Base-by-base conservation (phyloP, 2,888 invertebrate species). In the Laspeyria flexula region DNA sequence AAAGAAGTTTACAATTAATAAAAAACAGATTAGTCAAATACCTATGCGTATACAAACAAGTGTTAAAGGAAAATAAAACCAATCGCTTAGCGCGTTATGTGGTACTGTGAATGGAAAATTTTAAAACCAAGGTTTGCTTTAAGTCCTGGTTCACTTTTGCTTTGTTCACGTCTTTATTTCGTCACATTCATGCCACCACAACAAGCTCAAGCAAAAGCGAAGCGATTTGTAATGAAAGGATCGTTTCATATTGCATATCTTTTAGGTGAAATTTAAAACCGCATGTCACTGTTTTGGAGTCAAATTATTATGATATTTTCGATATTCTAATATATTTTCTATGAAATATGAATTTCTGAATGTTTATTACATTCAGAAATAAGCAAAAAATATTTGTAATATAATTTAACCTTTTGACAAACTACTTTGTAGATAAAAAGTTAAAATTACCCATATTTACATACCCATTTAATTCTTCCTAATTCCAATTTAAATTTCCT, bases 141-240 rank as follows among this genome's bases (percentile, higher is more conserved):
- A 41, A 29, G 11, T 16, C 43, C 33, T 52, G 48, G 45, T 42
- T 25, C 35, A 25, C 18, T 56, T 31, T 43, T 40, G 29, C 31
- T 42, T 18, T 35, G 51, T 46, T 46, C 53, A 37, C 58, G 38
- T 43, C 33, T 43, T 31, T 9, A 30, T 51, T 47, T 57, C 29
- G 73, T 79, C 79, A 76, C 80, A 81, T 84, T 74, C 88, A 84
- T 71, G 76, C 79, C 84, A 85, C 84, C 80, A 77, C 75, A 79
- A 79, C 64, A 90, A 90, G 90, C 90, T 85, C 79, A 90, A 90
- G 90, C 90, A 90, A 74, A 88, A 91, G 91, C 91, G 77, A 91
- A 91, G 90, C 90, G 71, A 83, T 85, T 78, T 77, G 81, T 73
- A 77, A 74, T 64, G 54, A 61, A n/a, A 71, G 55, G 58, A 56